Conservation (phyloP, 2,888 invertebrate genomes). For the Melipona bicolor region DNA sequence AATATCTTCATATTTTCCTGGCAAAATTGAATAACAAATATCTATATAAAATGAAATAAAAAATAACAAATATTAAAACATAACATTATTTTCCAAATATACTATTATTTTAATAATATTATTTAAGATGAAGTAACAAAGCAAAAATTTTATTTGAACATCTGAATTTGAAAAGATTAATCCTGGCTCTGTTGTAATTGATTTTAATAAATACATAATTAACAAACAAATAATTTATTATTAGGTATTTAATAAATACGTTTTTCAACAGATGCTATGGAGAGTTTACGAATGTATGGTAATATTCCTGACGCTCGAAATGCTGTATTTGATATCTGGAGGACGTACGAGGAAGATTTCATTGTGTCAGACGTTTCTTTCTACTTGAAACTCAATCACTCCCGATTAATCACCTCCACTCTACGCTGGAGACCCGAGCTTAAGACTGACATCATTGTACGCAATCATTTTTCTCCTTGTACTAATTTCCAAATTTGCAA, state of each 20-base stretch:
- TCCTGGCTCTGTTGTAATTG: not conserved
- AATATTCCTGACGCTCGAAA: conserved; percentile 91
- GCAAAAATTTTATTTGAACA: not conserved
- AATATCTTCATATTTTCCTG: too few species aligned
- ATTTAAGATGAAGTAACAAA: too few species aligned
- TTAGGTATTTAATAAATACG: not conserved
- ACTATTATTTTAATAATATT: too few species aligned
- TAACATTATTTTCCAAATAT: too few species aligned
- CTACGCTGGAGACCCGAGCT: conserved; percentile 92
- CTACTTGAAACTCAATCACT: conserved; percentile 93
- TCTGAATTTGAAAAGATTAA: not conserved
- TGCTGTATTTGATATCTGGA: conserved; percentile 91
- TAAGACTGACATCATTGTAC: conserved; percentile 86
- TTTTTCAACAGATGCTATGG: conserved; percentile 85
- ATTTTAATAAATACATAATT: not conserved
- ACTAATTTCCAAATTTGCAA: too few species aligned
- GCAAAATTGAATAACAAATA: too few species aligned
- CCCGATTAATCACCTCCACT: conserved; percentile 91
- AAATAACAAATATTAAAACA: too few species aligned
- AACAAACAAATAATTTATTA: too few species aligned
- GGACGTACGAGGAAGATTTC: conserved; percentile 91
- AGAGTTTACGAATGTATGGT: conserved; percentile 90
- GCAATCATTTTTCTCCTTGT: not conserved
- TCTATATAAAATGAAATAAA: too few species aligned
- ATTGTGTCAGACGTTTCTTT: conserved; percentile 91